These are phyloP conservation scores for Drosophila pandora DNA, from an alignment of 1,140 invertebrate species.

Conservation along the genomic window DNA sequence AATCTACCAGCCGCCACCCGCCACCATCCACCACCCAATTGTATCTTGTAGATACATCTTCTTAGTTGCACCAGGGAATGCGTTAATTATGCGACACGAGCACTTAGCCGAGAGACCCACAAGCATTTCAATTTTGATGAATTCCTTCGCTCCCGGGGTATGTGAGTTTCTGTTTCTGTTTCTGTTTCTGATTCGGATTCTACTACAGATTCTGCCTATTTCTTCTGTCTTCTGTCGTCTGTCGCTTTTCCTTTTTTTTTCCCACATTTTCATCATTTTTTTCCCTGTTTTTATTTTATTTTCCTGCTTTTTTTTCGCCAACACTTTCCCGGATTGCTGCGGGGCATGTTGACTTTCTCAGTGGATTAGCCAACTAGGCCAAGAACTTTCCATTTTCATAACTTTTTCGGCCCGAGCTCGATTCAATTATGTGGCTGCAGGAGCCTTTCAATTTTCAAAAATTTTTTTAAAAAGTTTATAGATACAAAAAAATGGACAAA, in stretches of 20 bases:
- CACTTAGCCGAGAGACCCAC: conserved; percentile 52
- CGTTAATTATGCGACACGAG: conserved; percentile 68
- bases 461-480: too few relatives aligned
- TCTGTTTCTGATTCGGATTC: too few relatives aligned
- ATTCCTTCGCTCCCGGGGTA: conserved; percentile 30
- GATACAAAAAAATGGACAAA: too few relatives aligned
- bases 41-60: conserved; percentile 22
- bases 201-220: too few relatives aligned
- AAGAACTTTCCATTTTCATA: background rate
- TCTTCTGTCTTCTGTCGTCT: background rate
- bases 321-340: background rate
- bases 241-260: background rate
- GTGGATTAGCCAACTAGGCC: conserved; percentile 11
- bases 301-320: background rate
- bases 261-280: conserved; percentile 8
- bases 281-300: background rate
- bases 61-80: conserved; percentile 49
- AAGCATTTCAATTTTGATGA: conserved; percentile 65
- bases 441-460: too few relatives aligned
- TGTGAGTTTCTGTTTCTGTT: conserved; percentile 7
- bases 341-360: conserved; percentile 9
- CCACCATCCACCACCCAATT: background rate
- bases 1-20: too few relatives aligned
- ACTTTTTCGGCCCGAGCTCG: background rate
- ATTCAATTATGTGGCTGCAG: background rate